These are phyloP conservation scores for Poecile montanus DNA, from an alignment of 2,797 vertebrate species.

Conservation along the genomic window DNA sequence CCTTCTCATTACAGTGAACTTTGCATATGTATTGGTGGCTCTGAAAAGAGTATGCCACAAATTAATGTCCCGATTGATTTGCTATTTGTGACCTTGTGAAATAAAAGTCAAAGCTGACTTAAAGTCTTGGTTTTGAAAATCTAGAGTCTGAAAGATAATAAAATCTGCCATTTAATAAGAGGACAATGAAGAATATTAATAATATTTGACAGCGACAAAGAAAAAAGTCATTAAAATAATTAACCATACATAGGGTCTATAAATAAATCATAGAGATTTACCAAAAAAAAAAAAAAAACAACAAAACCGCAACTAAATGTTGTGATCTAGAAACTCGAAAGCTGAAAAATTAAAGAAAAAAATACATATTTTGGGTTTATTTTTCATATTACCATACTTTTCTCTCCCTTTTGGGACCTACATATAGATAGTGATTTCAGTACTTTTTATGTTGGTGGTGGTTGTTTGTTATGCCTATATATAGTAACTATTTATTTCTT, in stretches of 20 bases:
- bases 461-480: not conserved
- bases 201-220: not conserved
- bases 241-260: not conserved
- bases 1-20: not conserved
- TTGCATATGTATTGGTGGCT: not conserved
- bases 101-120: not conserved
- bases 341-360: not conserved
- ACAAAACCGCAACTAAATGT: not conserved
- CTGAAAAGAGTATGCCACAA: not conserved
- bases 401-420: not conserved
- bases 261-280: not conserved
- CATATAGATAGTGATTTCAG: not conserved
- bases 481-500: not conserved
- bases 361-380: accelerated
- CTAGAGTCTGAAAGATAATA: not conserved
- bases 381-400: not conserved
- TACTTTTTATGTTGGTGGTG: not conserved
- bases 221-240: not conserved
- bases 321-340: not conserved
- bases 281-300: not conserved
- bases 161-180: not conserved
- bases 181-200: not conserved
- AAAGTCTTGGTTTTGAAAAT: not conserved
- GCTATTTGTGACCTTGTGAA: not conserved
- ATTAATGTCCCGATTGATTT: not conserved